phyloP scores from a whole-genome alignment of 2,113 vertebrate species.

The Cyrtonyx montezumae region DNA sequence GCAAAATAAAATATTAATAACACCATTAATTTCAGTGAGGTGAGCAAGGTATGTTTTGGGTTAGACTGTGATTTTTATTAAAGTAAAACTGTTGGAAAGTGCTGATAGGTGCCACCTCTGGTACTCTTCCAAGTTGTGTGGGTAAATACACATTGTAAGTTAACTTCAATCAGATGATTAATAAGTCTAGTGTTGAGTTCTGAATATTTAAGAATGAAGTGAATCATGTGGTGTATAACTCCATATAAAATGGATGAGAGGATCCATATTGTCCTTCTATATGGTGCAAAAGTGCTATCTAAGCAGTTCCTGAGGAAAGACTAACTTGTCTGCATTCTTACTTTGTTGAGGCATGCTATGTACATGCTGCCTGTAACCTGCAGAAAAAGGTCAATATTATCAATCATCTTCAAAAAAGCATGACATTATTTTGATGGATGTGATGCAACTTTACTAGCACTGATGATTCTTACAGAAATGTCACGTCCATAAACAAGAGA shows the following conservation, averaged over 20 bases:
- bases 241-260: background rate
- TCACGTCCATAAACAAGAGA: conserved; percentile 1
- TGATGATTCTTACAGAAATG: background rate
- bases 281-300: background rate
- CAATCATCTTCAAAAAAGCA: conserved; percentile 48
- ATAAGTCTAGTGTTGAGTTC: background rate
- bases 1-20: background rate
- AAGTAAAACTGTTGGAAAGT: background rate
- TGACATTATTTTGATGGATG: conserved; percentile 16
- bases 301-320: background rate
- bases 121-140: background rate
- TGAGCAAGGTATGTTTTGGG: background rate
- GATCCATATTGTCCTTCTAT: background rate
- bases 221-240: rapidly evolving
- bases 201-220: background rate
- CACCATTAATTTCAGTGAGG: background rate
- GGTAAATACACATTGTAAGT: background rate
- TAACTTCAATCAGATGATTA: background rate
- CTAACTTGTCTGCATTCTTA: background rate
- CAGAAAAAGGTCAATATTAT: background rate
- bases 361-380: background rate
- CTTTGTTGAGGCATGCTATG: background rate
- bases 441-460: background rate
- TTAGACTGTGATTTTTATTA: background rate
- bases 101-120: background rate